Conservation (phyloP, 2,888 invertebrate genomes). For the Thymelicus sylvestris region DNA sequence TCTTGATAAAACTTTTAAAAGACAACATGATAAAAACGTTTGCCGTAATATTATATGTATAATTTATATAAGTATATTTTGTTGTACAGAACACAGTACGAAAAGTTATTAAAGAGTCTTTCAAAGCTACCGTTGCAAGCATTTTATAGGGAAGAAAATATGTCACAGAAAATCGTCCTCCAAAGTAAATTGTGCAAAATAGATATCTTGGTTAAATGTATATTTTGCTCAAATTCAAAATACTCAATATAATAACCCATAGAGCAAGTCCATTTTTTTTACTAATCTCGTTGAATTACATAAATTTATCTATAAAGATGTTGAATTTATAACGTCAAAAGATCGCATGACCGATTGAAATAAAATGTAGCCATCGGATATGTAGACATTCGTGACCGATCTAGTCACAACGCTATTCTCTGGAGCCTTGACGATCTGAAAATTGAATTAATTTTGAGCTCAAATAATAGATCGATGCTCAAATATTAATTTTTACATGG, state of each 20-base stretch:
- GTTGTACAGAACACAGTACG: constrained; percentile 26
- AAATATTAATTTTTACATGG: constrained; percentile 11
- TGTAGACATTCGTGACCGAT: background rate
- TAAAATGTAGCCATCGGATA: background rate
- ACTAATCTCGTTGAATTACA: background rate
- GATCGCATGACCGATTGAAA: background rate
- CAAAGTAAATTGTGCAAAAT: no score
- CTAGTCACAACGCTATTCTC: background rate
- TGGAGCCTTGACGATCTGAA: constrained; percentile 15
- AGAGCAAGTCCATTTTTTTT: background rate
- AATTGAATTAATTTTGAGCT: constrained; percentile 20
- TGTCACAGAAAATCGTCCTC: constrained; percentile 19
- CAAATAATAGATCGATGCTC: constrained; percentile 1
- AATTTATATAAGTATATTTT: constrained; percentile 17
- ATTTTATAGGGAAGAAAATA: constrained; percentile 21
- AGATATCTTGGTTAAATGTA: no score
- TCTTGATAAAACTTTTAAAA: constrained; percentile 37
- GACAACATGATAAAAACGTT: constrained; percentile 30
- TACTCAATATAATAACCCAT: no score
- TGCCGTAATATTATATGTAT: constrained; percentile 6
- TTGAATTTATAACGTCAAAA: background rate
- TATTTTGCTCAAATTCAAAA: no score
- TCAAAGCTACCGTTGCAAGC: constrained; percentile 20
- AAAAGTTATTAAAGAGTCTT: constrained; percentile 13
- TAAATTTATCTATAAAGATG: background rate